Conservation (phyloP, 1,140 invertebrate species). For the Pseudomyrmex cubaensis region DNA sequence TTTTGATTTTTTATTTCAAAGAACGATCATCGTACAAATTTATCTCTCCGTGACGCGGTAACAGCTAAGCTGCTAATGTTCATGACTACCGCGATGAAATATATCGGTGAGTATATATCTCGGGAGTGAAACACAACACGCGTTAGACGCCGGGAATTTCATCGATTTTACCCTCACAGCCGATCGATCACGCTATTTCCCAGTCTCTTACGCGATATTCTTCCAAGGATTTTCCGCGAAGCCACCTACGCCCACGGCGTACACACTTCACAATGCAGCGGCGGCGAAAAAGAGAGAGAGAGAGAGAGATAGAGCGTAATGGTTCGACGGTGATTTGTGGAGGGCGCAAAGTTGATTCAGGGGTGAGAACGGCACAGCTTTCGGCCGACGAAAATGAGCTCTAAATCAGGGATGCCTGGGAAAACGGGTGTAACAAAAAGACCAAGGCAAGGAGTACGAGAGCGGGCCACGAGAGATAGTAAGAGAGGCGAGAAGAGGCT, state of each 20-base stretch:
- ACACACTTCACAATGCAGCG: conserved; percentile 30
- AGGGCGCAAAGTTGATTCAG: conserved; percentile 76
- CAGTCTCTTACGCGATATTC: conserved; percentile 39
- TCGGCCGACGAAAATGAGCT: conserved; percentile 79
- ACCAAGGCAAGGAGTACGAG: conserved; percentile 41
- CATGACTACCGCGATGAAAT: too few species aligned
- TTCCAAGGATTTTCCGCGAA: conserved; percentile 21
- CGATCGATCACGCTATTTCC: conserved; percentile 17
- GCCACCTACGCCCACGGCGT: conserved; percentile 12
- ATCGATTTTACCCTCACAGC: neutral
- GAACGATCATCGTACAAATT: too few species aligned
- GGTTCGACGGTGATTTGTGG: conserved; percentile 73
- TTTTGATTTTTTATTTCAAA: too few species aligned
- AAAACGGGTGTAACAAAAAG: conserved; percentile 77
- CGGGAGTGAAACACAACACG: too few species aligned
- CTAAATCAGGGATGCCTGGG: conserved; percentile 78
- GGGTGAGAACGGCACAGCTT: conserved; percentile 77
- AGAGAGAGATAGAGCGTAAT: conserved; percentile 61
- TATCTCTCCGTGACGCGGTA: neutral
- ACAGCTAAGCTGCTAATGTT: neutral
- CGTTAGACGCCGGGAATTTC: neutral
- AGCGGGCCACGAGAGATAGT: conserved; percentile 55
- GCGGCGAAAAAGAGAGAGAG: conserved; percentile 16
- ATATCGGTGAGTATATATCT: too few species aligned
- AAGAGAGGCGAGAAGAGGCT: conserved; percentile 15